A percentile compares a stretch with the other conserved stretches of the same genome.
phyloP scores from a whole-genome alignment of 2,113 vertebrate genomes.

The Seriola quinqueradiata region DNA sequence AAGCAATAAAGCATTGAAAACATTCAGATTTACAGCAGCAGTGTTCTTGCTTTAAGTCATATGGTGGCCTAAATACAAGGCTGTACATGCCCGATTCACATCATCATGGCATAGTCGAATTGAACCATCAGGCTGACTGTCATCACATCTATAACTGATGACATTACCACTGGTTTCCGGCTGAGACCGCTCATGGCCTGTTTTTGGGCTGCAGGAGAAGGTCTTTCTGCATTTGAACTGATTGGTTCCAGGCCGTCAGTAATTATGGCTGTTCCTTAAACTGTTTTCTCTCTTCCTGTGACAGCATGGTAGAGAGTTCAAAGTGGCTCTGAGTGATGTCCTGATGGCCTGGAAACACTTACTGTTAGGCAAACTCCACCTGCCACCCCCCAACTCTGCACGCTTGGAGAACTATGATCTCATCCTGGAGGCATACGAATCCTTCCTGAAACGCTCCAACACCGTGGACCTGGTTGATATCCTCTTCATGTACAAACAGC shows the following conservation, averaged over 20 bases:
- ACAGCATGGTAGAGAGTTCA: conserved; percentile 90
- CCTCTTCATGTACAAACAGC: conserved; percentile 81
- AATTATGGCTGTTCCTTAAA: conserved; percentile 54
- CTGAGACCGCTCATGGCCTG: conserved; percentile 46
- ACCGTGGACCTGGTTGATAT: conserved; percentile 93
- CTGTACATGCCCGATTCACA: conserved; percentile 15
- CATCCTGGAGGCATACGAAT: conserved; percentile 86
- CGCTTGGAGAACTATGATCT: conserved; percentile 86
- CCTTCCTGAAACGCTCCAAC: conserved; percentile 90
- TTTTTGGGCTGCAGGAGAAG: conserved; percentile 36
- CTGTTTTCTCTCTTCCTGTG: conserved; percentile 66
- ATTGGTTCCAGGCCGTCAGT: conserved; percentile 67
- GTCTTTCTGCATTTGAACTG: conserved; percentile 50
- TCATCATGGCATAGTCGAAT: conserved; percentile 38
- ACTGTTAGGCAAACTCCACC: conserved; percentile 89
- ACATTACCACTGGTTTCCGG: conserved; percentile 64
- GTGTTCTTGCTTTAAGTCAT: background rate
- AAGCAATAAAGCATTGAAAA: background rate
- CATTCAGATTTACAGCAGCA: background rate
- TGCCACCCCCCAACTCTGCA: conserved; percentile 77
- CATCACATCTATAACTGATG: conserved; percentile 61
- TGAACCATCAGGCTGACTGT: conserved; percentile 61
- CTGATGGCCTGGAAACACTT: conserved; percentile 92
- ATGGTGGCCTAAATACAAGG: background rate
- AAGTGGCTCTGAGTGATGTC: conserved; percentile 90